These are phyloP conservation scores for Gymnoscelis rufifasciata DNA, from an alignment of 2,888 invertebrate genomes.

Conservation along the genomic window DNA sequence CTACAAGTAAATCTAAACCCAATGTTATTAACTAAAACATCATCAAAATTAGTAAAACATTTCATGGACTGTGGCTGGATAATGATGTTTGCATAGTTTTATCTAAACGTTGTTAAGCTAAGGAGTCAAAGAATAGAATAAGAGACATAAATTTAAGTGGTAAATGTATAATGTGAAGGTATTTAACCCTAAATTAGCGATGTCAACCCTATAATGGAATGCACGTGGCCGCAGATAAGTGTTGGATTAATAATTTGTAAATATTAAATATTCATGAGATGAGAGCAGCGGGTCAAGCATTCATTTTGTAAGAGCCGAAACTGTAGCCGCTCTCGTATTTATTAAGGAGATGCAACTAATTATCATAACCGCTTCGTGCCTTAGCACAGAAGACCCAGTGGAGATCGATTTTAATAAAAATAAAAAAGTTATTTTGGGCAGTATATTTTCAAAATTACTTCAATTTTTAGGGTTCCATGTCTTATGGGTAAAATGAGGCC, in stretches of 20 bases:
- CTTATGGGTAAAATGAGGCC: too few species aligned
- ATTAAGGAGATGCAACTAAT: slow-evolving; percentile 71
- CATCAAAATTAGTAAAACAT: too few species aligned
- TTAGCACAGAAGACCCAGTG: slow-evolving; percentile 24
- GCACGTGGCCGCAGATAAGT: slow-evolving; percentile 55
- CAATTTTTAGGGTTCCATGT: too few species aligned
- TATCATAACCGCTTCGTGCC: slow-evolving; percentile 54
- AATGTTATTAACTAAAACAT: too few species aligned
- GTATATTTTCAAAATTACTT: too few species aligned
- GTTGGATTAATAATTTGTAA: slow-evolving; percentile 78
- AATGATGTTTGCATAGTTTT: too few species aligned
- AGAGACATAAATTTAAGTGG: too few species aligned
- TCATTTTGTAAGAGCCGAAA: slow-evolving; percentile 61
- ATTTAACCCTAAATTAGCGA: background rate
- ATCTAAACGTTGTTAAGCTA: too few species aligned
- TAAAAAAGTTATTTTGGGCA: slow-evolving; percentile 39
- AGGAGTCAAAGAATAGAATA: too few species aligned
- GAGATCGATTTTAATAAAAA: slow-evolving; percentile 33
- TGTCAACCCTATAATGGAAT: slow-evolving; percentile 46
- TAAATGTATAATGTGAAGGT: too few species aligned
- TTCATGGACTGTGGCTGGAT: too few species aligned
- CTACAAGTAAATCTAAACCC: too few species aligned
- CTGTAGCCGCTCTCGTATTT: slow-evolving; percentile 64
- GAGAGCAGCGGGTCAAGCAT: slow-evolving; percentile 68
- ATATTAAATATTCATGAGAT: slow-evolving; percentile 77